These are phyloP conservation scores for Polylopha cassiicola DNA, from an alignment of 2,888 invertebrate species.

Conservation along the genomic window DNA sequence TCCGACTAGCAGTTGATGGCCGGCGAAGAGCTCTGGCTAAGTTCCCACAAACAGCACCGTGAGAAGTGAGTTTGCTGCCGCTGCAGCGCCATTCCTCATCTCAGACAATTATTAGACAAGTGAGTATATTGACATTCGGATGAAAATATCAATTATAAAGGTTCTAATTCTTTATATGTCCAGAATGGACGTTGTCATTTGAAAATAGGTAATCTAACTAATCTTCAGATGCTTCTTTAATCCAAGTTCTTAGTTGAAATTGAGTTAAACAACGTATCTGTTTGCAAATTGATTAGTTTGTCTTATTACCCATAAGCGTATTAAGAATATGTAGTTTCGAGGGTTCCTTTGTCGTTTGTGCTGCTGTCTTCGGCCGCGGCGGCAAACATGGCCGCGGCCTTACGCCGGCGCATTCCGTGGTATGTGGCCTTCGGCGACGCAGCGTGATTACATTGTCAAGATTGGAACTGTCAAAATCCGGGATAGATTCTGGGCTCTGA, in stretches of 20 bases:
- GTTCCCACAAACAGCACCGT: conserved; percentile 66
- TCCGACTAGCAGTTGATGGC: conserved; percentile 28
- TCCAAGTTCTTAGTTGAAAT: too few relatives aligned
- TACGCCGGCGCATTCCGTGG: conserved; percentile 53
- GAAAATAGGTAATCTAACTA: too few relatives aligned
- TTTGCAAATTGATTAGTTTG: too few relatives aligned
- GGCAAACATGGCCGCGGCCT: conserved; percentile 43
- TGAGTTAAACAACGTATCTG: too few relatives aligned
- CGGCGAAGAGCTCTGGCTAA: conserved; percentile 58
- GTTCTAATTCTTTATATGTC: too few relatives aligned
- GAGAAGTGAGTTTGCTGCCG: conserved; percentile 67
- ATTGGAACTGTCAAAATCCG: conserved; percentile 12
- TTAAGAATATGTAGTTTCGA: conserved; percentile 55
- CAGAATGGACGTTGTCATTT: too few relatives aligned
- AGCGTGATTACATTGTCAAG: background rate
- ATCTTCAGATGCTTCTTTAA: too few relatives aligned
- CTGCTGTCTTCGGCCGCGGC: conserved; percentile 52
- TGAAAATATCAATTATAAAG: too few relatives aligned
- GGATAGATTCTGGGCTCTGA: conserved; percentile 19
- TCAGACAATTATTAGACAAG: conserved; percentile 23
- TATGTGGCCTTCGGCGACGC: conserved; percentile 50
- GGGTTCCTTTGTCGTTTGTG: conserved; percentile 35
- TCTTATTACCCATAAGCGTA: conserved; percentile 55
- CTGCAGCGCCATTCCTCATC: conserved; percentile 66
- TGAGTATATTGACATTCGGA: background rate